These are phyloP conservation scores for Archips crataeganus DNA, from an alignment of 2,888 invertebrate genomes.

Conservation along the genomic window DNA sequence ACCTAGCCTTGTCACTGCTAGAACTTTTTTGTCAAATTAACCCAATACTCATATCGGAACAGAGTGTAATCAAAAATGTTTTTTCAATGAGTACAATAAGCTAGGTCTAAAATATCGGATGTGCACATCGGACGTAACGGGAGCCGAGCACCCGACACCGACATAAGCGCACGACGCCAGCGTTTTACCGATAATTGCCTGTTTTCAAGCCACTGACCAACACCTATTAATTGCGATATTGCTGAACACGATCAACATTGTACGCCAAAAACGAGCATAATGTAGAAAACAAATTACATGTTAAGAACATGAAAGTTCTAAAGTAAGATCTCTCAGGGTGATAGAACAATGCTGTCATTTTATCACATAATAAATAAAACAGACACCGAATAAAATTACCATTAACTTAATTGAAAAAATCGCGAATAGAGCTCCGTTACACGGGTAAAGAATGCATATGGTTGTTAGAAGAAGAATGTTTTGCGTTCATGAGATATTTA, in stretches of 20 bases:
- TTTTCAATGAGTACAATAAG: constrained; percentile 28
- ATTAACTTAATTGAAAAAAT: constrained; percentile 38
- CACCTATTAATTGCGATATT: background rate
- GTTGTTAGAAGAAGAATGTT: constrained; percentile 15
- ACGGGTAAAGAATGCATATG: constrained; percentile 19
- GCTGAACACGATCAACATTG: background rate
- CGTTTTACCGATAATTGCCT: constrained; percentile 1
- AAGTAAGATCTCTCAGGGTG: constrained; percentile 19
- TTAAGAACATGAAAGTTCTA: background rate
- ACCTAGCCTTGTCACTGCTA: no score
- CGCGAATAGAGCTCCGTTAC: constrained; percentile 30
- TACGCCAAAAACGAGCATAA: background rate
- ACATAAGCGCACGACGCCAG: background rate
- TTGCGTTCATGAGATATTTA: constrained; percentile 26
- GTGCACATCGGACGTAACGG: constrained; percentile 55
- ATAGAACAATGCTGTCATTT: constrained; percentile 32
- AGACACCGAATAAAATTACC: constrained; percentile 31
- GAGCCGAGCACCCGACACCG: constrained; percentile 46
- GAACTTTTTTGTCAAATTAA: no score
- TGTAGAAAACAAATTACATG: background rate
- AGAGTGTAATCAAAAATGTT: background rate
- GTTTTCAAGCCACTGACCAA: background rate
- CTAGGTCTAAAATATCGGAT: constrained; percentile 33
- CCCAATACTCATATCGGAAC: no score
- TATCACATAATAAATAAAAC: constrained; percentile 29